A percentile compares a stretch with the other conserved stretches of the same genome.
These are phyloP conservation scores for Sialis fuliginosa DNA, from an alignment of 2,888 invertebrate genomes.

Conservation along the genomic window DNA sequence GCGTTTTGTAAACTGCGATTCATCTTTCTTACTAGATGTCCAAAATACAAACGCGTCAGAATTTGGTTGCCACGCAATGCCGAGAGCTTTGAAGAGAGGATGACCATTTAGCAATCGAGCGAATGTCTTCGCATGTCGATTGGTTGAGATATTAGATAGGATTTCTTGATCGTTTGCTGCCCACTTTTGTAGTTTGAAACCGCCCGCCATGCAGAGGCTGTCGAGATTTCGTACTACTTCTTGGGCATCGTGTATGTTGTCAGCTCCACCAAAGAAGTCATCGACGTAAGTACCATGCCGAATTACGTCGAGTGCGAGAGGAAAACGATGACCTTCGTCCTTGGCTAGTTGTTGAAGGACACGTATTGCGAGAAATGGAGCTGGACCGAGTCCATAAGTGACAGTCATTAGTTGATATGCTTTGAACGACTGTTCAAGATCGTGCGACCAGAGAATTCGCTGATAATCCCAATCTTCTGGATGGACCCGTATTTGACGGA, in stretches of 20 bases:
- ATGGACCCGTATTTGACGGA: too few relatives aligned
- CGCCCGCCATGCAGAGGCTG: neutral
- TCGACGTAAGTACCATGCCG: neutral
- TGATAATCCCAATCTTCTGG: too few relatives aligned
- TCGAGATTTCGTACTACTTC: neutral
- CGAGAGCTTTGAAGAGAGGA: neutral
- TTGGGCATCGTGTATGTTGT: neutral
- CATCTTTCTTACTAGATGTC: neutral
- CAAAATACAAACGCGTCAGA: neutral
- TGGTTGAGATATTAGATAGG: too few relatives aligned
- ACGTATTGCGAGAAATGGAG: too few relatives aligned
- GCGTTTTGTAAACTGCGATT: neutral
- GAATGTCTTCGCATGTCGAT: too few relatives aligned
- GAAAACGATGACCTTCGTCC: too few relatives aligned
- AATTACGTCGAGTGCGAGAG: neutral
- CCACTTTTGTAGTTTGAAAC: neutral
- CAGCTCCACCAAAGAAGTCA: neutral
- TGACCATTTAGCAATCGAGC: too few relatives aligned
- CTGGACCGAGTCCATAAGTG: too few relatives aligned
- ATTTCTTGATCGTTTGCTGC: neutral
- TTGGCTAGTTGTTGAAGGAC: too few relatives aligned
- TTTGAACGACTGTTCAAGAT: too few relatives aligned
- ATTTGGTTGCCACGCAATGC: neutral
- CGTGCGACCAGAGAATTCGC: too few relatives aligned
- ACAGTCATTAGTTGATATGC: too few relatives aligned